A percentile compares a stretch with the other conserved stretches of the same genome.
These are phyloP conservation scores for Myathropa florea DNA, from an alignment of 2,888 invertebrate species.

Conservation along the genomic window DNA sequence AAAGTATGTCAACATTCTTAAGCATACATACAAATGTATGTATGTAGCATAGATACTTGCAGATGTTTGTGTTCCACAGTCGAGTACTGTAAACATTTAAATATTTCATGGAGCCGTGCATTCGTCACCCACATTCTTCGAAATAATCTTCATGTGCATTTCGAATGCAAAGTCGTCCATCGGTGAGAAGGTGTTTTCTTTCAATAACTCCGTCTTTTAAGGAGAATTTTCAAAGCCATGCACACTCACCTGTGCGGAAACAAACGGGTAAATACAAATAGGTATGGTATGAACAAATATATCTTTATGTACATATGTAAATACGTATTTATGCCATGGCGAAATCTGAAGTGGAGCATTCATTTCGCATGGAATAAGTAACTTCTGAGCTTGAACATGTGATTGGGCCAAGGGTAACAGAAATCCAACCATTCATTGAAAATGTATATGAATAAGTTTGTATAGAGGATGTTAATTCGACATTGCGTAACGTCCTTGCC, in stretches of 20 bases:
- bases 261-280: not conserved
- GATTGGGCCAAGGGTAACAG: not conserved
- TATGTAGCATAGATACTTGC: not conserved
- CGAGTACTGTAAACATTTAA: not conserved
- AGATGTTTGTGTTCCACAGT: not conserved
- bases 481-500: no score
- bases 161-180: not conserved
- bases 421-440: not conserved
- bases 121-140: not conserved
- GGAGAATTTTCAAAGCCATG: not conserved
- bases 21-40: not conserved
- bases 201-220: not conserved
- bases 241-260: not conserved
- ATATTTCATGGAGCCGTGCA: not conserved
- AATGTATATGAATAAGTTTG: not conserved
- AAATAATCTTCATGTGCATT: not conserved
- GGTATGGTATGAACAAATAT: not conserved
- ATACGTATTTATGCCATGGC: not conserved
- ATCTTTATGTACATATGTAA: not conserved
- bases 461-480: no score
- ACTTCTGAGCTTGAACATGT: not conserved
- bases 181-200: not conserved
- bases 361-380: not conserved
- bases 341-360: not conserved
- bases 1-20: slow-evolving; percentile 64